Percentiles rank a stretch among this genome's conserved stretches.
Conservation (phyloP, 1,140 invertebrate species). For the Drosophila truncata region DNA sequence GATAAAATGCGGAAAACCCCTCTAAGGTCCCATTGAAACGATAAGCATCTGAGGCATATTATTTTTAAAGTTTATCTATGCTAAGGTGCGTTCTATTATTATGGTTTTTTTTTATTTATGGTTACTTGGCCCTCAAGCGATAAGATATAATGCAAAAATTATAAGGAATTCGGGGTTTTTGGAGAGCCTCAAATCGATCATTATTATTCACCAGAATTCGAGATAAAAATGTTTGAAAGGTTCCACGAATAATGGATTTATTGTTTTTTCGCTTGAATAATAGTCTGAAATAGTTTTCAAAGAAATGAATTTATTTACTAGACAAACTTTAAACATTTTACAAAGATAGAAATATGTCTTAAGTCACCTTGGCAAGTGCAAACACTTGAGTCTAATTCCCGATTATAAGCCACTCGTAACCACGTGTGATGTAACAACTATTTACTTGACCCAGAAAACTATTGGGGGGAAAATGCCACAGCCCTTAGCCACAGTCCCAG, state of each 20-base stretch:
- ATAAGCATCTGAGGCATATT: conserved; percentile 18
- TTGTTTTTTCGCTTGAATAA: conserved; percentile 1
- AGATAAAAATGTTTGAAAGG: background rate
- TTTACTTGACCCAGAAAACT: conserved; percentile 45
- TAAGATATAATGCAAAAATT: conserved; percentile 16
- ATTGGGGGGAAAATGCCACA: conserved; percentile 13
- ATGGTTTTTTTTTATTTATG: background rate
- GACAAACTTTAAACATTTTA: background rate
- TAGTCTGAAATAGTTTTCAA: background rate
- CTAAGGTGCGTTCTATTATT: background rate
- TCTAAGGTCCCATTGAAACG: background rate
- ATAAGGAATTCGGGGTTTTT: conserved; percentile 4
- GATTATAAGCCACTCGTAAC: conserved; percentile 27
- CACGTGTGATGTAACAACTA: conserved; percentile 27
- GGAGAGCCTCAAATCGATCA: conserved; percentile 1
- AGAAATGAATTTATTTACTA: background rate
- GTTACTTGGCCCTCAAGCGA: background rate
- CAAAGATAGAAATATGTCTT: background rate
- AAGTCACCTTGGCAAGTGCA: conserved; percentile 3
- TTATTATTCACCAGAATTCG: background rate
- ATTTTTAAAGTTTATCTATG: background rate
- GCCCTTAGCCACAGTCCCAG: background rate
- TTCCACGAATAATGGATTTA: conserved; percentile 16
- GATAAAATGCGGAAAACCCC: conserved; percentile 36
- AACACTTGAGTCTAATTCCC: conserved; percentile 28